A percentile compares a stretch with the other conserved stretches of the same genome.
Evolutionary conservation across 1,140 invertebrate species (phyloP).

Genomic region (Radopholus similis): DNA sequence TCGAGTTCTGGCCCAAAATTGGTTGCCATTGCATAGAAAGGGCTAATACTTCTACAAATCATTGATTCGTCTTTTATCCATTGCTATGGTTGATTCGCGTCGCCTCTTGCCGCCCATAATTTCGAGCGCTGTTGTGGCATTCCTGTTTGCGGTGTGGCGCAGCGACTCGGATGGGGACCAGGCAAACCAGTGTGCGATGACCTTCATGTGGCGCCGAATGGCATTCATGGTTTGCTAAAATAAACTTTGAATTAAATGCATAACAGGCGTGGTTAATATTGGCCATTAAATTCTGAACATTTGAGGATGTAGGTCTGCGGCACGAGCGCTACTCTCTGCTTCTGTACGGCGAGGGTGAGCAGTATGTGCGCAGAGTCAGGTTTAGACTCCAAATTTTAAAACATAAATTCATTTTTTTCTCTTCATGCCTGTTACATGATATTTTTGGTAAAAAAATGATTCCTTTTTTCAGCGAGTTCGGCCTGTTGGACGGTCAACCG

Average conservation of each 20-base stretch:
- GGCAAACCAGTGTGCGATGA: constrained; percentile 29
- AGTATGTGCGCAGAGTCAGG: constrained; percentile 26
- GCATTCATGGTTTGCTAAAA: constrained; percentile 29
- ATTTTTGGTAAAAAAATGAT: no score
- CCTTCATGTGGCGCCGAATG: constrained; percentile 41
- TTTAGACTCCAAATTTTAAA: constrained; percentile 24
- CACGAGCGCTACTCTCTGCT: constrained; percentile 37
- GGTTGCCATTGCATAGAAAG: no score
- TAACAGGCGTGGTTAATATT: not conserved
- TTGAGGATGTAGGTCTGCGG: constrained; percentile 31
- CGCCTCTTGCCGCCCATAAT: no score
- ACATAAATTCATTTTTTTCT: not conserved
- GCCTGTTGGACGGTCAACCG: constrained; percentile 34
- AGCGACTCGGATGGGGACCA: no score
- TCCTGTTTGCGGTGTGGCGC: no score
- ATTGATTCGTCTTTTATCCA: no score
- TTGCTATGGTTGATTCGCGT: no score
- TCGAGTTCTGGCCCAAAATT: no score
- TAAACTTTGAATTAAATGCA: not conserved
- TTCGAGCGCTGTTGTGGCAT: no score
- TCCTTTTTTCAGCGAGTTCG: constrained; percentile 17
- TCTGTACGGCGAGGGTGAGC: constrained; percentile 39
- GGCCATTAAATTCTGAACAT: not conserved
- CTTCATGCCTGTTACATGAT: constrained; percentile 24
- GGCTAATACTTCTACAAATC: no score